Percentiles rank a stretch among this genome's conserved stretches.
phyloP scores from a whole-genome alignment of 2,113 vertebrate species.

The Heterotis niloticus region DNA sequence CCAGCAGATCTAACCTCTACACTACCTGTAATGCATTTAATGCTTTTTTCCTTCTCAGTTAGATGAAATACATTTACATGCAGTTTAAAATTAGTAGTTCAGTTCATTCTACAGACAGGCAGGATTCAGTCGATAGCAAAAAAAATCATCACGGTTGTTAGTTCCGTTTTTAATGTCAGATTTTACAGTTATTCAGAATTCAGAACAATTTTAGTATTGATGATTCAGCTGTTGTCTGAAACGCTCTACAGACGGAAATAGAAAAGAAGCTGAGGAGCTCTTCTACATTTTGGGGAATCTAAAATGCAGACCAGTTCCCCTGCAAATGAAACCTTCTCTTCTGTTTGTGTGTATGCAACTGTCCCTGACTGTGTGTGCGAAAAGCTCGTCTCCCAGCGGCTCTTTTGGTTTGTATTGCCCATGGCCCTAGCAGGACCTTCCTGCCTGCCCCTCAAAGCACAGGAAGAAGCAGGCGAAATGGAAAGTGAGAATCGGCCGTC shows the following conservation, averaged over 20 bases:
- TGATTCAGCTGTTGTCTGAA: background rate
- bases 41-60: background rate
- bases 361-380: background rate
- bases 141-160: no score
- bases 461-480: background rate
- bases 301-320: background rate
- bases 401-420: conserved; percentile 1
- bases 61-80: background rate
- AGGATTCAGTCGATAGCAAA: background rate
- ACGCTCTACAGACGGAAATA: background rate
- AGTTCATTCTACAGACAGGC: background rate
- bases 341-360: background rate
- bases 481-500: conserved; percentile 26
- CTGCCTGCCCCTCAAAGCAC: background rate
- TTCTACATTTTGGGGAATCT: background rate
- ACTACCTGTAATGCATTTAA: no score
- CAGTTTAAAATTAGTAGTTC: background rate
- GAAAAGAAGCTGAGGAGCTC: background rate
- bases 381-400: background rate
- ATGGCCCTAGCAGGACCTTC: background rate
- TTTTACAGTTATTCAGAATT: no score
- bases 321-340: background rate
- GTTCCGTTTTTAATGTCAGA: no score
- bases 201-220: no score
- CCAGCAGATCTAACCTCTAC: no score